Evolutionary conservation across 2,888 invertebrate species (phyloP).

Genomic region (Sycophila texana): DNA sequence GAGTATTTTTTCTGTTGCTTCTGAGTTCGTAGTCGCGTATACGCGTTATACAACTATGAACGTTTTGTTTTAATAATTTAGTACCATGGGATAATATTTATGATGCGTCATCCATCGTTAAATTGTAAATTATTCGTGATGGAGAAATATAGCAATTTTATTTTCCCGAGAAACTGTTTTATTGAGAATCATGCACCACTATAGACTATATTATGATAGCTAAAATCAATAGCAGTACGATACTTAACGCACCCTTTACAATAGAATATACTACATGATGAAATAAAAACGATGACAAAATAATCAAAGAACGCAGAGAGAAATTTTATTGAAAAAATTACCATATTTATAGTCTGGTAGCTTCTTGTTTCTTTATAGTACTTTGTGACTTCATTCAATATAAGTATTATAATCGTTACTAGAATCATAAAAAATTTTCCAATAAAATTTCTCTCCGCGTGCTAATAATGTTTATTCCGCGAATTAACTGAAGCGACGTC

Average conservation of each 20-base stretch:
- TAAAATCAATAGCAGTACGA: background rate
- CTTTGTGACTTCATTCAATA: too few relatives aligned
- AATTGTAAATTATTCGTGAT: conserved; percentile 3
- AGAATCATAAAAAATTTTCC: too few relatives aligned
- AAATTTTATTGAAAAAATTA: background rate
- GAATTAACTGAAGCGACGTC: too few relatives aligned
- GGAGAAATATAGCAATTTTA: conserved; percentile 8
- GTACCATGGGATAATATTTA: background rate
- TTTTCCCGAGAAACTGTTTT: background rate
- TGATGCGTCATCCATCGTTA: background rate
- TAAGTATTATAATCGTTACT: too few relatives aligned
- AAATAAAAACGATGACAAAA: too few relatives aligned
- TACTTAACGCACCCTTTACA: background rate
- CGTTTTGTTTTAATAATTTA: background rate
- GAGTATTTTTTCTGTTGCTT: background rate
- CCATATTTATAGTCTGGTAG: background rate
- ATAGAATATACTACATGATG: too few relatives aligned
- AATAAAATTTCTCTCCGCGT: too few relatives aligned
- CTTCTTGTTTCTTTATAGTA: too few relatives aligned
- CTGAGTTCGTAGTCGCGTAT: background rate
- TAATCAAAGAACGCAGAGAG: too few relatives aligned
- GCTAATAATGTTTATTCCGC: too few relatives aligned
- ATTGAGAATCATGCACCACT: conserved; percentile 4
- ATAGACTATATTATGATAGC: too few relatives aligned
- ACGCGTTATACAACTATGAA: background rate